Evolutionary conservation across 2,797 vertebrate genomes (phyloP).

Genomic region (Tragopan temminckii): DNA sequence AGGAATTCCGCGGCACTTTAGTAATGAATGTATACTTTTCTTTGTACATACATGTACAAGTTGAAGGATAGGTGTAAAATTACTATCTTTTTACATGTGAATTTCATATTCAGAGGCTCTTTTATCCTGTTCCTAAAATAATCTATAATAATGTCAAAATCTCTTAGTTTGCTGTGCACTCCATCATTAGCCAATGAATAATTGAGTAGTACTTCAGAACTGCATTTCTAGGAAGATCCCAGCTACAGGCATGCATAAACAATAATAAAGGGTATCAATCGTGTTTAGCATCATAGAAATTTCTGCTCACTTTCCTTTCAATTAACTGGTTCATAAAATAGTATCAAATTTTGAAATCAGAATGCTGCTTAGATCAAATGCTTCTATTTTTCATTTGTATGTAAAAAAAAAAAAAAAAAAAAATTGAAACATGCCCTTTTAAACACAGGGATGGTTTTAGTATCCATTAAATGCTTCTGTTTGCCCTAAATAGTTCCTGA

Average conservation of each 20-base stretch:
- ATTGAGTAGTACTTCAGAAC: background rate
- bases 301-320: background rate
- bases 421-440: background rate
- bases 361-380: background rate
- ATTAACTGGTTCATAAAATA: constrained; percentile 1
- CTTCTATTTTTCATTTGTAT: background rate
- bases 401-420: background rate
- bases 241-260: background rate
- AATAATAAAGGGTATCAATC: background rate
- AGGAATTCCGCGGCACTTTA: too few relatives aligned
- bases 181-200: background rate
- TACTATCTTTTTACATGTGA: background rate
- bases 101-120: background rate
- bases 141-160: background rate
- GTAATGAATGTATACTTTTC: background rate
- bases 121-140: background rate
- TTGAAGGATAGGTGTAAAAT: background rate
- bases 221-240: background rate
- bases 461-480: background rate
- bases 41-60: background rate
- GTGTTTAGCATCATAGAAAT: background rate
- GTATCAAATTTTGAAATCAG: background rate
- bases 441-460: background rate
- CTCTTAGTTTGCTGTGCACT: background rate
- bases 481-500: constrained; percentile 24